A percentile compares a stretch with the other conserved stretches of the same genome.
Conservation (phyloP, 2,888 invertebrate species). For the Noctuana brunneofusca region DNA sequence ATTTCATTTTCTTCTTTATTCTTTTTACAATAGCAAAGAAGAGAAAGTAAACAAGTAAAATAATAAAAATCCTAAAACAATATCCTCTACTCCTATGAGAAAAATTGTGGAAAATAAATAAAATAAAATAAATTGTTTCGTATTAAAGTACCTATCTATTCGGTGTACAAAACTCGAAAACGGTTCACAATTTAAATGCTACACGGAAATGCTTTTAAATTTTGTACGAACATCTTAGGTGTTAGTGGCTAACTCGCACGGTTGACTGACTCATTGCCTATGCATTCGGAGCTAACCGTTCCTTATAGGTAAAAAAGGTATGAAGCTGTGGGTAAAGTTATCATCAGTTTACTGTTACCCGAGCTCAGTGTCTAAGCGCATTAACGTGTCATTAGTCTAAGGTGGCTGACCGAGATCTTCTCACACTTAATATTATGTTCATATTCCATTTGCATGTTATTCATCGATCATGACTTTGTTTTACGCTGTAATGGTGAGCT, state of each 20-base stretch:
- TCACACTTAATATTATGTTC: background rate
- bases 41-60: too few species aligned
- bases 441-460: constrained; percentile 23
- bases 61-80: too few species aligned
- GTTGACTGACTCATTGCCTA: constrained; percentile 78
- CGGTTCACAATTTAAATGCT: constrained; percentile 1
- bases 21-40: too few species aligned
- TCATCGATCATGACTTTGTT: constrained; percentile 25
- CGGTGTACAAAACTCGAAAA: background rate
- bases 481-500: constrained; percentile 11
- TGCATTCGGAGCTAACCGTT: constrained; percentile 77
- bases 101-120: too few species aligned
- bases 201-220: constrained; percentile 29
- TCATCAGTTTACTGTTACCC: constrained; percentile 77
- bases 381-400: constrained; percentile 77
- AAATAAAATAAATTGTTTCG: too few species aligned
- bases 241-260: constrained; percentile 44
- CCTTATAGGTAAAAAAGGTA: constrained; percentile 74
- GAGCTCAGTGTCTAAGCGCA: constrained; percentile 66
- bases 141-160: background rate
- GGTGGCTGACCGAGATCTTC: constrained; percentile 72
- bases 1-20: too few species aligned
- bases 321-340: constrained; percentile 74
- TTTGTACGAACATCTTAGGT: constrained; percentile 22
- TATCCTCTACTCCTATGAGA: too few species aligned